A percentile compares a stretch with the other conserved stretches of the same genome.
Conservation (phyloP, 2,113 vertebrate genomes). For the Pteropus alecto region DNA sequence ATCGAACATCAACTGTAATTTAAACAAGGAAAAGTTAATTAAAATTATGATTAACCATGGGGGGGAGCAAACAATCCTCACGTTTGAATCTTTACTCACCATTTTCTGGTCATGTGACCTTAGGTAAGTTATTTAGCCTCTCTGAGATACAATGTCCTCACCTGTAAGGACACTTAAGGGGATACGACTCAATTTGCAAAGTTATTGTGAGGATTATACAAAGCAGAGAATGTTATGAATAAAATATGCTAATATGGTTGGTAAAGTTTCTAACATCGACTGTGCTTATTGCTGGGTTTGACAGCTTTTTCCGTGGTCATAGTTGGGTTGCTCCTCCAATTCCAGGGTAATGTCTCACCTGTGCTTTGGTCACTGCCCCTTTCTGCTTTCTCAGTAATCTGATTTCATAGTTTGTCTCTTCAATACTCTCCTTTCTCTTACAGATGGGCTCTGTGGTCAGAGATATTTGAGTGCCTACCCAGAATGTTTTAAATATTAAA, state of each 20-base stretch:
- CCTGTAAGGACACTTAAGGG: neutral
- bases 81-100: neutral
- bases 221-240: neutral
- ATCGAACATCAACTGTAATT: too few species aligned
- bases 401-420: neutral
- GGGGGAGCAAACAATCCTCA: neutral
- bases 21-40: too few species aligned
- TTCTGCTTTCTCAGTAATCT: neutral
- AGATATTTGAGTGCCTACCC: neutral
- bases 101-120: neutral
- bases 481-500: neutral
- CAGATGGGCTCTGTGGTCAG: neutral
- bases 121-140: neutral
- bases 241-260: neutral
- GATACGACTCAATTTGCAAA: neutral
- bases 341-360: neutral
- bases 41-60: too few species aligned
- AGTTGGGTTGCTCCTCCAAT: neutral
- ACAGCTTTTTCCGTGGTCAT: neutral
- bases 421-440: neutral
- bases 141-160: neutral
- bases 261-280: neutral
- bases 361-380: too few species aligned
- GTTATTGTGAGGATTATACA: neutral
- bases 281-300: neutral